Conservation (phyloP, 2,888 invertebrate genomes). For the Boloria euphrosyne region DNA sequence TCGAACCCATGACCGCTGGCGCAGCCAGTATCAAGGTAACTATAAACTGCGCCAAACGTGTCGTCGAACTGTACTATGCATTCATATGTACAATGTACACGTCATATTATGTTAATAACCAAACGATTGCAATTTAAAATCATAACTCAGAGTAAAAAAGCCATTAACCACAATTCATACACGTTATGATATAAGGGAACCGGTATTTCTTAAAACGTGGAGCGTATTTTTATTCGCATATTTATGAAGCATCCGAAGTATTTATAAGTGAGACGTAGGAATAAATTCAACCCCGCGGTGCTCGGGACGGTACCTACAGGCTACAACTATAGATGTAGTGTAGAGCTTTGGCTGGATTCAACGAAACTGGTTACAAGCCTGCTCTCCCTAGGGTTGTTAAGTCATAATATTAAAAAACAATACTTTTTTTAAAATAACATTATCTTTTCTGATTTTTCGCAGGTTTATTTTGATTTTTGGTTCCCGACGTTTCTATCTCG, state of each 20-base stretch:
- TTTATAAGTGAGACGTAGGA: slow-evolving; percentile 30
- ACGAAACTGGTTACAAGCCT: slow-evolving; percentile 13
- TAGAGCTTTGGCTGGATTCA: slow-evolving; percentile 11
- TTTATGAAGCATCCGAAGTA: slow-evolving; percentile 32
- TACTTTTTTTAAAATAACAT: too few species aligned
- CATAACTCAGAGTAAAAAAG: too few species aligned
- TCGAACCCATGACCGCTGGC: too few species aligned
- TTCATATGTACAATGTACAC: too few species aligned
- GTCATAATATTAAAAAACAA: not conserved
- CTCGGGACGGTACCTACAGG: not conserved
- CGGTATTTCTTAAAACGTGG: slow-evolving; percentile 10
- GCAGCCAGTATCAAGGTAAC: too few species aligned
- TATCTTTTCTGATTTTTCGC: too few species aligned
- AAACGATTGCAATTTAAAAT: too few species aligned
- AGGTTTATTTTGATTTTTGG: too few species aligned
- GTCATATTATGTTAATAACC: too few species aligned
- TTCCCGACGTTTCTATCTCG: too few species aligned
- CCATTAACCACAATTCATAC: not conserved
- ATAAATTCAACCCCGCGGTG: slow-evolving; percentile 26
- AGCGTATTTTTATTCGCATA: slow-evolving; percentile 26
- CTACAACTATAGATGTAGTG: slow-evolving; percentile 5
- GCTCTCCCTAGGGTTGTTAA: not conserved
- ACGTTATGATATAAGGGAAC: slow-evolving; percentile 2
- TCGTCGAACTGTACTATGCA: too few species aligned
- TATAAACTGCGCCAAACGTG: too few species aligned